Evolutionary conservation across 2,113 vertebrate genomes (phyloP).

Genomic region (Pardalotus punctatus): DNA sequence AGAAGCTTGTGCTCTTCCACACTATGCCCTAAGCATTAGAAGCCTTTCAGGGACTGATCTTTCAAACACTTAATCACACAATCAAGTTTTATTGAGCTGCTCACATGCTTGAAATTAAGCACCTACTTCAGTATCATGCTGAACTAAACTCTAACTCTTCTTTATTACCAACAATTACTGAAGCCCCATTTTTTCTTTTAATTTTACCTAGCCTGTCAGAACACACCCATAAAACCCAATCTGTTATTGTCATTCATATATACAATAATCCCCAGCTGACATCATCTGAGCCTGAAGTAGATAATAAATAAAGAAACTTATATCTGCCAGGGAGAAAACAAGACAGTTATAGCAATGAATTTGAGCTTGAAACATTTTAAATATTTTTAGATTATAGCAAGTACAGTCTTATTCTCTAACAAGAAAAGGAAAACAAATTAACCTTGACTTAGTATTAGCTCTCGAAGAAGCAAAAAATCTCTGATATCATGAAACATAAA

Average conservation of each 20-base stretch:
- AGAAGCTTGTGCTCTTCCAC: neutral
- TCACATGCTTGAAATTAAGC: constrained; percentile 26
- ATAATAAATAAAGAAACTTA: neutral
- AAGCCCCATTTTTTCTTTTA: constrained; percentile 5
- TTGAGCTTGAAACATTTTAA: neutral
- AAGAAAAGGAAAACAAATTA: neutral
- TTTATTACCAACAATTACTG: constrained; percentile 13
- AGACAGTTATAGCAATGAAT: neutral
- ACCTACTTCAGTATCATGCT: neutral
- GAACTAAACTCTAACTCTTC: constrained; percentile 20
- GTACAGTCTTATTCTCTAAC: neutral
- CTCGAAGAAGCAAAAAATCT: neutral
- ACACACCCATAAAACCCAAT: constrained; percentile 18
- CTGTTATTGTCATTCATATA: neutral
- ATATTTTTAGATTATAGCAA: neutral
- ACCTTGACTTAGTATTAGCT: neutral
- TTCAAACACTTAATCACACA: neutral
- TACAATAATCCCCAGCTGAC: neutral
- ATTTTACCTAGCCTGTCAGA: constrained; percentile 4
- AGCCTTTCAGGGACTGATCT: constrained; percentile 18
- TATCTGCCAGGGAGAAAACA: neutral
- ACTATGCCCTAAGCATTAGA: neutral
- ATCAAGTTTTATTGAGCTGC: constrained; percentile 26
- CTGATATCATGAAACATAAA: neutral
- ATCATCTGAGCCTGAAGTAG: neutral